A percentile compares a stretch with the other conserved stretches of the same genome.
Evolutionary conservation across 2,797 vertebrate genomes (phyloP).

Genomic region (Cyclopterus lumpus): DNA sequence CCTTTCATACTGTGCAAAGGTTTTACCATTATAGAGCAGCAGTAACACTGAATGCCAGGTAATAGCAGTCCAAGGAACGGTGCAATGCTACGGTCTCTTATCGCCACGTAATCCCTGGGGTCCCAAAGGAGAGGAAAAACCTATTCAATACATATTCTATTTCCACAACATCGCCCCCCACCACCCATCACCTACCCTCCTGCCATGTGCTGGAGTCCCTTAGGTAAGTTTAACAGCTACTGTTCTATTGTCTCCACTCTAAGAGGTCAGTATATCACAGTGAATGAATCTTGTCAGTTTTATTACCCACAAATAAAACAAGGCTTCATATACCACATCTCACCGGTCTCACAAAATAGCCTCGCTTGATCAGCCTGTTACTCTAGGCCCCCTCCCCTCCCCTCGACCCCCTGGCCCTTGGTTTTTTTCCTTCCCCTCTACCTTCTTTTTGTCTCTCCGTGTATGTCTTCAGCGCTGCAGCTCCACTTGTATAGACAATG

Average conservation of each 20-base stretch:
- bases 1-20: conserved; percentile 5
- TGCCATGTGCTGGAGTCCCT: conserved; percentile 79
- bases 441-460: conserved; percentile 63
- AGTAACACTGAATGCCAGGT: conserved; percentile 54
- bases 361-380: conserved; percentile 86
- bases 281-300: conserved; percentile 89
- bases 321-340: conserved; percentile 85
- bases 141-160: conserved; percentile 86
- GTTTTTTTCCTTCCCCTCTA: conserved; percentile 35
- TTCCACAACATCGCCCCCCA: conserved; percentile 64
- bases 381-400: conserved; percentile 59
- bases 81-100: conserved; percentile 62
- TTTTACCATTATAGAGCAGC: conserved; percentile 4
- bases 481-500: conserved; percentile 75
- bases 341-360: conserved; percentile 84
- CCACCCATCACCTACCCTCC: conserved; percentile 40
- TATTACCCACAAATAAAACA: conserved; percentile 88
- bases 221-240: conserved; percentile 88
- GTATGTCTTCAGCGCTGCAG: conserved; percentile 63
- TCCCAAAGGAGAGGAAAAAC: conserved; percentile 72
- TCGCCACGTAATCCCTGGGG: conserved; percentile 70
- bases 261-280: conserved; percentile 89
- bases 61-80: conserved; percentile 62
- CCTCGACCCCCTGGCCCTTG: conserved; percentile 42
- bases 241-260: conserved; percentile 88